Conservation (phyloP, 2,888 invertebrate species). For the Apodemia duryi region DNA sequence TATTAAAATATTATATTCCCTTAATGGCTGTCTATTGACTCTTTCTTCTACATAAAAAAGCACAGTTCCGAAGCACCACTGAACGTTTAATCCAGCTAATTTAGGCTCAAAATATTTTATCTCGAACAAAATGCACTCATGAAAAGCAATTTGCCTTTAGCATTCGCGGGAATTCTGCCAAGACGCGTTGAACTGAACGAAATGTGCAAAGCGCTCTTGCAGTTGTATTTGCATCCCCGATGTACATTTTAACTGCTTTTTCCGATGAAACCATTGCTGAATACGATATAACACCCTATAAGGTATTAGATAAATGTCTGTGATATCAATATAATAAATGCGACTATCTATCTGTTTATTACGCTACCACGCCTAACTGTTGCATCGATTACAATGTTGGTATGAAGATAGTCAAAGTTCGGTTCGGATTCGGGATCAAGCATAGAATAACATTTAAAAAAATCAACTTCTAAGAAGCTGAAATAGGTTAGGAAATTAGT, state of each 20-base stretch:
- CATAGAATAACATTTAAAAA: too few relatives aligned
- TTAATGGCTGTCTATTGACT: too few relatives aligned
- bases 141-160: constrained; percentile 36
- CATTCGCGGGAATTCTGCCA: constrained; percentile 33
- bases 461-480: too few relatives aligned
- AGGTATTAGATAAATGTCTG: constrained; percentile 2
- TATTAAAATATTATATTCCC: too few relatives aligned
- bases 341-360: too few relatives aligned
- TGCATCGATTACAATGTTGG: too few relatives aligned
- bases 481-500: too few relatives aligned
- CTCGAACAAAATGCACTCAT: constrained; percentile 34
- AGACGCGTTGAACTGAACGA: constrained; percentile 25
- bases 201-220: constrained; percentile 26
- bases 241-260: constrained; percentile 27
- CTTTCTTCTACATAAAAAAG: neutral
- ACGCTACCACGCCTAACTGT: too few relatives aligned
- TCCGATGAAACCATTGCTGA: neutral
- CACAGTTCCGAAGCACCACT: neutral
- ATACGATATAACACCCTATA: constrained; percentile 12
- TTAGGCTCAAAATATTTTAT: constrained; percentile 30
- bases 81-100: constrained; percentile 19
- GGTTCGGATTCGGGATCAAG: too few relatives aligned
- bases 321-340: neutral
- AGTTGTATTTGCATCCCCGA: constrained; percentile 31
- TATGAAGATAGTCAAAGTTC: too few relatives aligned